Base-by-base conservation (phyloP, 1,140 invertebrate species). In the Portunus trituberculatus region DNA sequence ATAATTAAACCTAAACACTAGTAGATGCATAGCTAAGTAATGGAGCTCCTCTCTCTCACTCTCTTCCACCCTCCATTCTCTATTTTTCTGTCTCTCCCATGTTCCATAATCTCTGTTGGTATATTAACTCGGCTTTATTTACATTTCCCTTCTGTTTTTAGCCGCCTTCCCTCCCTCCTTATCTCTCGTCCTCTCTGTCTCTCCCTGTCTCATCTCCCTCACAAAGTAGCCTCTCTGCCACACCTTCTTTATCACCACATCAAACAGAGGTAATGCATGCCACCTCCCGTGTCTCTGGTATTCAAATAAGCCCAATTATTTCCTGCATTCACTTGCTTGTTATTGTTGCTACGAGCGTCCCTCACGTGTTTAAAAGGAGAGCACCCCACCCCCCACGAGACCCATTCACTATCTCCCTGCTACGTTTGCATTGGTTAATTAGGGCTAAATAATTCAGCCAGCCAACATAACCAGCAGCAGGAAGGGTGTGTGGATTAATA, bases 371-470 rank as follows among this genome's bases (percentile, higher is more conserved):
- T 76, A 76, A 76, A 25, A 76, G 67, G 20, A 76, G 67, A n/a
- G 20, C 67, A n/a, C 67, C 25, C 67, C n/a, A 1, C 25, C 20
- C 20, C 67, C 20, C 25, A 7, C 67, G 20, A 12, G 12, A 6
- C 87, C 46, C 87, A 48, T 89, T 89, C 31, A 46, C 14, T 48
- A 12, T 32, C 25, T 46, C 20, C 16, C 45, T 48, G 14, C 87
- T 20, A 46, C 87, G 39, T 46, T 46, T 89, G 87, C 14, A 48
- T 46, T 89, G 32, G 39, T 89, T 89, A 89, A 89, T 46, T 39
- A 89, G 25, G 46, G 39, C 2, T 89, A 45, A 89, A 89, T 89
- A 45, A 89, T 89, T 89, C 87, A 89, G 39, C 14, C n/a, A 0
- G 8, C 32, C 16, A 6, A 48, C 39, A 28, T 31, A 89, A 48